Base-by-base conservation (phyloP, 2,888 invertebrate species). In the Epistrophe eligans region DNA sequence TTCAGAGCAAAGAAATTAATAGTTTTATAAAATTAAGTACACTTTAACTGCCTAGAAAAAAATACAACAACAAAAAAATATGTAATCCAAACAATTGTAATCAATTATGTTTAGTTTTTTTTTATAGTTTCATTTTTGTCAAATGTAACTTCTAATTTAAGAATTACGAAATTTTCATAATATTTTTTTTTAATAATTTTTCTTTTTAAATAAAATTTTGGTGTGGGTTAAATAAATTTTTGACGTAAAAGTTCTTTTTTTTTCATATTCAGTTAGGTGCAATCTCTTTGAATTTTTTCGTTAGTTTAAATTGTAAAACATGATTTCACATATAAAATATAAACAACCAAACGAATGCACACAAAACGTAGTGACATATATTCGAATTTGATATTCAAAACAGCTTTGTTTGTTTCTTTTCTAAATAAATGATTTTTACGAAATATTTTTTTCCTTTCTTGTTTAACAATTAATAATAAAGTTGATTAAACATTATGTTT, bases 1-100 rank as follows among this genome's bases (percentile, higher is more conserved):
- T 67, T 50, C 40, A 52, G 11, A 62, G 19, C 19, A 9, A 64
- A 43, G 24, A 28, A 58, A 76, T 15, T 40, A 45, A 81, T 55
- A 62, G 48, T 81, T 79, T 67, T 58, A 11, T 84, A 57, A 32
- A 66, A 38, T 72, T 84, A 73, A 82, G 82, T 73, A 76, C 45
- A 77, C 77, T 85, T 77, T 81, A 82, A 85, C 84, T 85, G 84
- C 77, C 77, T 81, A 72, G 70, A 66, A 28, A 70, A 73, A 74
- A 70, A 52, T 76, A 11, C 38, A 70, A 66, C 24, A 66, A 52
- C 38, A 13, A 48, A 35, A 73, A 60, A 71, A 52, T 35, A 73
- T n/a, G 38, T 50, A 17, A 24, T 62, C 52, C 11, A 43, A 67
- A 73, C 57, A 32, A 76, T 13, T 70, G 48, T 77, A 81, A 80